Evolutionary conservation across 35 echinoderm and acorn worm species (phyloP).

Genomic region (Strongylocentrotus purpuratus): DNA sequence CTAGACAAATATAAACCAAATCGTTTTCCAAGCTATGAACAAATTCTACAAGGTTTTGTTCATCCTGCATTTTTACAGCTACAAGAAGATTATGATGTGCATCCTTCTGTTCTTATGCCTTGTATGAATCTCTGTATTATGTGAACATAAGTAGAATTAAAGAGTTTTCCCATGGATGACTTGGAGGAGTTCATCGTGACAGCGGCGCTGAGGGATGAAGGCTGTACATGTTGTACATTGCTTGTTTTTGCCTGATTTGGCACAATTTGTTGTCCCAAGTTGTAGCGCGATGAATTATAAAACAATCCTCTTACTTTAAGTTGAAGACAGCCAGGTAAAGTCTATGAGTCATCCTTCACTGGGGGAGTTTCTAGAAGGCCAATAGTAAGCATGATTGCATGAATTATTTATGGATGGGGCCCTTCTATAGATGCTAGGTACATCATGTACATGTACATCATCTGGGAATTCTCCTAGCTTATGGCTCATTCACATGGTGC

Average conservation of each 20-base stretch:
- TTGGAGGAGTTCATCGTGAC: not conserved
- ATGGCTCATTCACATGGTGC: too few species aligned
- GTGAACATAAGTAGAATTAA: too few species aligned
- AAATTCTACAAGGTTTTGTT: too few species aligned
- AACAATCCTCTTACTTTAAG: not conserved
- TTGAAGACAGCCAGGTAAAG: not conserved
- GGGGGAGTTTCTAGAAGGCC: not conserved
- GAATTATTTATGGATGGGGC: not conserved
- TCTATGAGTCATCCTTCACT: not conserved
- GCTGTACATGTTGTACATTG: not conserved
- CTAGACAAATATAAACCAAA: too few species aligned
- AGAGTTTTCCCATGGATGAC: too few species aligned
- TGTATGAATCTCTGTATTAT: too few species aligned
- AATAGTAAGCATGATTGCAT: slow-evolving; percentile 3
- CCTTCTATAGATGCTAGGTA: not conserved
- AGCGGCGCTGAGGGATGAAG: not conserved
- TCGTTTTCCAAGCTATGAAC: too few species aligned
- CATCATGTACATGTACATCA: not conserved
- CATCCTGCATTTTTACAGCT: too few species aligned
- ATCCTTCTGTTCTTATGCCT: too few species aligned
- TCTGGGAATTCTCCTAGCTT: not conserved
- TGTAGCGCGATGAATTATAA: slow-evolving; percentile 4
- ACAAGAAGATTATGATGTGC: too few species aligned
- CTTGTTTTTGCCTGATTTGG: not conserved
- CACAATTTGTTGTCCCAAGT: slow-evolving; percentile 3